Evolutionary conservation across 2,888 invertebrate species (phyloP), one percentile per base, ranked within the genome.

Genomic region (Acleris sparsana): DNA sequence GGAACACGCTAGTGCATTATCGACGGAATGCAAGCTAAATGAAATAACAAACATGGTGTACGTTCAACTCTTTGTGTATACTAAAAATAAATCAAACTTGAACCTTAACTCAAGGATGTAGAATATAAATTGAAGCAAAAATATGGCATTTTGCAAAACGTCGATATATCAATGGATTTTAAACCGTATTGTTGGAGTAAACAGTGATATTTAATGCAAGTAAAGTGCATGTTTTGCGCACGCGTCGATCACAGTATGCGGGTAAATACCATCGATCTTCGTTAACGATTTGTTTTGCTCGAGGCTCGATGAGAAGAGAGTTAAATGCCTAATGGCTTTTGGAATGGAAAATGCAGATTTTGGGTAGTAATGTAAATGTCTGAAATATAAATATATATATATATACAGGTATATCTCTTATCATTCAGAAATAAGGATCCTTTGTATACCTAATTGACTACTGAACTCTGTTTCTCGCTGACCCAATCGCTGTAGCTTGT

Each of bases 11-110:
- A 65, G 61, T 66, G 52, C 62, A 66, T 66, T 61, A 62, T 39
- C 13, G 0, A 22, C 4, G 66, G 66, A 66, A 66, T 66, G 66
- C 57, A 1, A 57, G 57, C 61, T 66, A 66, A 66, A 66, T 62
- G 52, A 43, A 66, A 66, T 62, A 66, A 66, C 60, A 62, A 66
- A 62, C 57, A 52, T 17, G 56, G 46, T 52, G 52, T 39, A 33
- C 52, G 57, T 53, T 57, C 29, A 62, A 66, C 52, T 33, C 48
- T 46, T 53, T 48, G 33, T 62, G n/a, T 52, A 25, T 20, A 22
- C 16, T 6, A 9, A 18, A 43, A 59, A 11, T 11, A 52, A 48
- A n/a, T 16, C 5, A 22, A 61, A 62, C 39, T 9, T n/a, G 44
- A 48, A 52, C 66, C 48, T 51, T 66, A 62, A 22, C 9, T 2